phyloP scores from a whole-genome alignment of 2,797 vertebrate genomes.

The Gallinago nigripennis region DNA sequence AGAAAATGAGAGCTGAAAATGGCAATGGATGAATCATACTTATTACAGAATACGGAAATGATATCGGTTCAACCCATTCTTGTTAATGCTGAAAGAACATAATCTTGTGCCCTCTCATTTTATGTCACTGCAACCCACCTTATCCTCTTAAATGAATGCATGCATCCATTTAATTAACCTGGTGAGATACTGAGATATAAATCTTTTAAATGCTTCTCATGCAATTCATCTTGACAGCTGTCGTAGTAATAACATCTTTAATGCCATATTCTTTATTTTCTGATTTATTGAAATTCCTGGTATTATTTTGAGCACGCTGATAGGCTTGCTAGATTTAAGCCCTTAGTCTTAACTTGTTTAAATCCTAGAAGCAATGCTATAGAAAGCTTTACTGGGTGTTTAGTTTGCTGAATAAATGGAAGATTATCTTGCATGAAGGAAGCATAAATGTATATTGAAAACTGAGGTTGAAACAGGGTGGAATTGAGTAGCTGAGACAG shows the following conservation, averaged over 20 bases:
- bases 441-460: constrained; percentile 17
- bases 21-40: constrained; percentile 52
- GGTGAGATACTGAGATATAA: constrained; percentile 45
- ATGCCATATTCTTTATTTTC: constrained; percentile 55
- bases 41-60: constrained; percentile 52
- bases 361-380: constrained; percentile 22
- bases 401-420: constrained; percentile 41
- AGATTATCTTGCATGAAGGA: constrained; percentile 38
- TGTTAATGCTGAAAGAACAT: constrained; percentile 20
- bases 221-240: constrained; percentile 61
- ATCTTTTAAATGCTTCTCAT: constrained; percentile 59
- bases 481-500: neutral
- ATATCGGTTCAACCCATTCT: neutral
- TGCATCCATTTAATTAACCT: constrained; percentile 68
- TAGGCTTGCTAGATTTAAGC: constrained; percentile 58
- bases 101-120: constrained; percentile 45
- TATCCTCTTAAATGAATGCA: constrained; percentile 49
- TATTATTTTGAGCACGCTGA: constrained; percentile 46
- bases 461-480: neutral
- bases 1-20: constrained; percentile 63
- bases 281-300: constrained; percentile 64
- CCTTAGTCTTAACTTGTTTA: constrained; percentile 60
- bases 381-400: neutral
- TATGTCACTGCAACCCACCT: constrained; percentile 43
- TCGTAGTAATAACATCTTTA: constrained; percentile 51